Evolutionary conservation across 2,888 invertebrate species (phyloP).

Genomic region (Dicyrtoma fusca): DNA sequence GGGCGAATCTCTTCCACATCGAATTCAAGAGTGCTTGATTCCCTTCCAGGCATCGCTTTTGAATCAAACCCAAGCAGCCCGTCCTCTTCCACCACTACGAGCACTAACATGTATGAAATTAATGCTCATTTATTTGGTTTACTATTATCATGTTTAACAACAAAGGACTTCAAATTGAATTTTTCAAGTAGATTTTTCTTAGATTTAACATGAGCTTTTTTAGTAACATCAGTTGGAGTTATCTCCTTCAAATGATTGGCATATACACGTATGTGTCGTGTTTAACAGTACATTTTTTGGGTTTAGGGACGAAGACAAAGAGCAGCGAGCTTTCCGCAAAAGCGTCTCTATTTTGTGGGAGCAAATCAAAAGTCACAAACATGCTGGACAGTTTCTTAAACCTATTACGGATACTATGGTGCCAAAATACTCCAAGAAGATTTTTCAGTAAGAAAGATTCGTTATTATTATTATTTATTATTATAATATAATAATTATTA

Average conservation of each 20-base stretch:
- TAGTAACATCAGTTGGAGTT: no score
- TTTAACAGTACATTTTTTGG: neutral
- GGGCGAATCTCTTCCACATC: conserved; percentile 10
- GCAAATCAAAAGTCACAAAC: conserved; percentile 75
- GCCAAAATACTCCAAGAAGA: conserved; percentile 78
- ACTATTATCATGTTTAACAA: no score
- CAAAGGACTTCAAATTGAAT: no score
- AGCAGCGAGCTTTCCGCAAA: conserved; percentile 84
- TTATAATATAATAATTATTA: neutral
- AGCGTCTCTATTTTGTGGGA: conserved; percentile 77
- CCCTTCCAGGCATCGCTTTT: conserved; percentile 1
- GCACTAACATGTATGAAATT: conserved; percentile 33
- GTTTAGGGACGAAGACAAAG: conserved; percentile 71
- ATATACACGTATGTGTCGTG: no score
- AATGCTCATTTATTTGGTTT: neutral
- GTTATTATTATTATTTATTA: conserved; percentile 1
- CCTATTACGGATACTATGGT: conserved; percentile 88
- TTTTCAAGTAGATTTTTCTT: no score
- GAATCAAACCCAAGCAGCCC: conserved; percentile 39
- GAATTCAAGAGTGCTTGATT: neutral
- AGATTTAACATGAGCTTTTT: no score
- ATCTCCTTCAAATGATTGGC: no score
- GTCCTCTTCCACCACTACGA: conserved; percentile 32
- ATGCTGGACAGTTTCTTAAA: conserved; percentile 80
- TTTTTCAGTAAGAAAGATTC: conserved; percentile 64